These are phyloP conservation scores for Euura saliciscinereae DNA, from an alignment of 1,140 invertebrate species.

Conservation along the genomic window DNA sequence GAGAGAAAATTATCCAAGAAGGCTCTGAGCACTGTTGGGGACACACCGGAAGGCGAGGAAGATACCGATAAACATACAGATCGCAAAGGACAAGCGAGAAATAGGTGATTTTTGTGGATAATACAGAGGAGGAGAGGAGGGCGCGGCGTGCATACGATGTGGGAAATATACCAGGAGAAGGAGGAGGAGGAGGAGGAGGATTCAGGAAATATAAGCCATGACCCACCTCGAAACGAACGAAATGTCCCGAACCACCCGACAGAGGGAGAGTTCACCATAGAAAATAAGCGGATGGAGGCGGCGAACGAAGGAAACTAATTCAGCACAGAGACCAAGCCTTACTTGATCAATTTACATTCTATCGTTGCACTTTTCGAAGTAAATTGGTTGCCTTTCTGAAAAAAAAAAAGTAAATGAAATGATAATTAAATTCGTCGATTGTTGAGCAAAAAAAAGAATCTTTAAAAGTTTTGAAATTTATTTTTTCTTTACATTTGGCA, in stretches of 20 bases:
- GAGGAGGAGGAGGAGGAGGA: slow-evolving; percentile 29
- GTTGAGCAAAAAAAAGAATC: neutral
- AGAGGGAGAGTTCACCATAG: neutral
- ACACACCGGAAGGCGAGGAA: neutral
- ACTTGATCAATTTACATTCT: slow-evolving; percentile 61
- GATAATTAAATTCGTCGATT: slow-evolving; percentile 19
- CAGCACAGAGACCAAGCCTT: slow-evolving; percentile 48
- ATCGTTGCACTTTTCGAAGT: slow-evolving; percentile 38
- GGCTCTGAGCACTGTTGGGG: neutral
- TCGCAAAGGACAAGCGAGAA: neutral
- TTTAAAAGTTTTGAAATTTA: neutral
- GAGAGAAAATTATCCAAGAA: slow-evolving; percentile 17
- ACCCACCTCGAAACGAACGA: neutral
- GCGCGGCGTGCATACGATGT: slow-evolving; percentile 36
- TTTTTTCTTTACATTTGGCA: slow-evolving; percentile 57
- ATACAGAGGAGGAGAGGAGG: neutral
- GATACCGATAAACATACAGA: slow-evolving; percentile 8
- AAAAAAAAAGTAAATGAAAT: slow-evolving; percentile 25
- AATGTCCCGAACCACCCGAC: neutral
- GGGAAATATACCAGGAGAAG: slow-evolving; percentile 51
- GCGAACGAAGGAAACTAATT: slow-evolving; percentile 18
- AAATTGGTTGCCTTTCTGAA: slow-evolving; percentile 45
- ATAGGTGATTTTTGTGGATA: slow-evolving; percentile 21
- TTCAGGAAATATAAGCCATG: neutral
- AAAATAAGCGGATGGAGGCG: neutral